Evolutionary conservation across 2,888 invertebrate species (phyloP), one percentile per base, ranked within the genome.

Genomic region (Polyommatus icarus): DNA sequence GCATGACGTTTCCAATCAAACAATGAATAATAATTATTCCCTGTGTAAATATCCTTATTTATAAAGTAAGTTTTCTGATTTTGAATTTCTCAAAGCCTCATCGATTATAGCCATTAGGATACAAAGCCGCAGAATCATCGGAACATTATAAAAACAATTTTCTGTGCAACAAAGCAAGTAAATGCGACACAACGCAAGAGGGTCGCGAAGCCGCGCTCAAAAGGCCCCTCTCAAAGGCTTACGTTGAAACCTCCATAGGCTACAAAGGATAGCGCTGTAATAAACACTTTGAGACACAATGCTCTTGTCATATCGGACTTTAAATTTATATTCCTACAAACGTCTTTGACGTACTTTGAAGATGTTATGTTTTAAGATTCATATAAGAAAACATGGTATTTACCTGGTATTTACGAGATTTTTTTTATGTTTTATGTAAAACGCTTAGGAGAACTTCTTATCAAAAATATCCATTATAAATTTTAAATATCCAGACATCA

Each of bases 201-300:
- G 20, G 20, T 36, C 20, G 76, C 32, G 76, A n/a, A 59, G 76
- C 57, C 59, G 59, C 76, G 20, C 76, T 76, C 76, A 76, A 76
- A 76, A 76, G 59, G 59, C 76, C 76, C 50, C 76, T 76, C 54
- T 76, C 76, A 76, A 76, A 76, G 76, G 76, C 76, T 76, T 76
- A 76, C 10, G 50, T 12, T 59, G 59, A 59, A 61, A 32, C 76
- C 76, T 57, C 76, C 76, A 20, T 50, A 50, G 59, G 59, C 76
- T 61, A 76, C 61, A 76, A 76, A 76, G 59, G 76, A 59, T 76
- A 76, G 54, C 50, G 57, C 54, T 76, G 76, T 76, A 76, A 76
- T 76, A 76, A 76, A 76, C 59, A 76, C 72, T 57, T 76, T n/a
- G 7, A 76, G 36, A 76, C 20, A 76, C 59, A 76, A 76, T 76